Evolutionary conservation across 2,888 invertebrate genomes (phyloP), one percentile per base, ranked within the genome.

Genomic region (Biston betularia): DNA sequence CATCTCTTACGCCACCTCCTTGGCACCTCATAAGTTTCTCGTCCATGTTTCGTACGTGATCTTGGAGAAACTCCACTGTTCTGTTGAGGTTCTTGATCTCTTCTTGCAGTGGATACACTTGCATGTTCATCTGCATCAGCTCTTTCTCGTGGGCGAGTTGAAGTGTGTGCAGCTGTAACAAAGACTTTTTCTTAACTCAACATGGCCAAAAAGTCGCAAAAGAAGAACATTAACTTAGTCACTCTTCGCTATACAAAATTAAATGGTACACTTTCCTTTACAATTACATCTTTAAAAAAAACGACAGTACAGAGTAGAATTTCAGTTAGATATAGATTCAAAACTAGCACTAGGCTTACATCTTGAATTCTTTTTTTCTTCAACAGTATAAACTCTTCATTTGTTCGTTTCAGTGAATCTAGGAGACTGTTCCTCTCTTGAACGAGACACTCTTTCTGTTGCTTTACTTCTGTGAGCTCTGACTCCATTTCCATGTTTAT

Each of bases 311-410:
- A 49, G 12, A 34, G 34, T 12, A 3, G 5, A 34, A 34, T 11
- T 35, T 34, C 8, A 10, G n/a, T n/a, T 9, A 34, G 2, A 10
- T 42, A 42, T 34, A 35, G 34, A 35, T 15, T 8, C 14, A 53
- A 33, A 42, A 33, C 8, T 12, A 54, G 11, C 42, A 94, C 96
- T 96, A 38, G 74, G 94, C 96, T 96, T 87, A 97, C 96, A 90
- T 97, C 97, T 85, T 97, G 96, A 77, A 97, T 94, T 61, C 97
- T 94, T 83, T 97, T 97, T 75, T 96, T 96, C 84, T 97, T 97
- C 76, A 97, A 86, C 68, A 95, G 89, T 84, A 96, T 96, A 77
- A 96, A 96, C 80, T 97, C 97, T 69, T 96, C 96, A 79, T 97
- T 97, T 35, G 97, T 95, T 63, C 95, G 92, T 80, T 95, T 96